Percentiles rank a stretch among this genome's conserved stretches.
Evolutionary conservation across 2,888 invertebrate genomes (phyloP).

Genomic region (Drosophila neonasuta): DNA sequence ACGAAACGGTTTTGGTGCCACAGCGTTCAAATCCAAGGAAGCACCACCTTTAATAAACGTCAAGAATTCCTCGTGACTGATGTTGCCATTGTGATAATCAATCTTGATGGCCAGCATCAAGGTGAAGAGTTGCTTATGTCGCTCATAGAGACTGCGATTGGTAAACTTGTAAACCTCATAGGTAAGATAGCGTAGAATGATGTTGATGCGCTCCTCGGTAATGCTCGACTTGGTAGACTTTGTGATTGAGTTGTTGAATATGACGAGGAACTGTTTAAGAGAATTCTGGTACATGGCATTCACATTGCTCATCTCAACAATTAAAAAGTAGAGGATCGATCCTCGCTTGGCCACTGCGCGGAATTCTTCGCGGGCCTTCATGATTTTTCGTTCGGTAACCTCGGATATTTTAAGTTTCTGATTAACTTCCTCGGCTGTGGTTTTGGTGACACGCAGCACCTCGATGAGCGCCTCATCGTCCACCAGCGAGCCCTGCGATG

Average conservation of each 20-base stretch:
- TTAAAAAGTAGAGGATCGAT: slow-evolving; percentile 96
- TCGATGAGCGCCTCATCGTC: slow-evolving; percentile 97
- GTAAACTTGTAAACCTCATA: slow-evolving; percentile 97
- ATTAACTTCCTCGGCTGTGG: slow-evolving; percentile 96
- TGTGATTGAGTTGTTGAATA: slow-evolving; percentile 96
- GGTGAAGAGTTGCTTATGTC: slow-evolving; percentile 96
- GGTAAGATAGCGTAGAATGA: slow-evolving; percentile 94
- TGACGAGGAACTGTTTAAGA: slow-evolving; percentile 94
- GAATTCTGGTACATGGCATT: slow-evolving; percentile 99
- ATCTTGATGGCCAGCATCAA: slow-evolving; percentile 97
- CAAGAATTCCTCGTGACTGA: slow-evolving; percentile 95
- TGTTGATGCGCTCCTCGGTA: slow-evolving; percentile 93
- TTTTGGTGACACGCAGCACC: slow-evolving; percentile 92
- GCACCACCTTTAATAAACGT: slow-evolving; percentile 98
- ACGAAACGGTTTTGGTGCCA: slow-evolving; percentile 94
- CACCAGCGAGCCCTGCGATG: slow-evolving; percentile 95
- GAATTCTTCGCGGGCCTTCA: slow-evolving; percentile 96
- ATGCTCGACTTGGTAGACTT: slow-evolving; percentile 93
- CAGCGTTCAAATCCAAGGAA: slow-evolving; percentile 95
- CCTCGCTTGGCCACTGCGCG: slow-evolving; percentile 96
- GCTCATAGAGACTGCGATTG: slow-evolving; percentile 94
- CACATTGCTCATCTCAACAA: slow-evolving; percentile 98
- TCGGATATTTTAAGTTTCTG: slow-evolving; percentile 96
- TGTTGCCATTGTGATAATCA: slow-evolving; percentile 90
- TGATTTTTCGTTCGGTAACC: slow-evolving; percentile 96